Evolutionary conservation across 2,888 invertebrate species (phyloP).

Genomic region (Brachyptera putata): DNA sequence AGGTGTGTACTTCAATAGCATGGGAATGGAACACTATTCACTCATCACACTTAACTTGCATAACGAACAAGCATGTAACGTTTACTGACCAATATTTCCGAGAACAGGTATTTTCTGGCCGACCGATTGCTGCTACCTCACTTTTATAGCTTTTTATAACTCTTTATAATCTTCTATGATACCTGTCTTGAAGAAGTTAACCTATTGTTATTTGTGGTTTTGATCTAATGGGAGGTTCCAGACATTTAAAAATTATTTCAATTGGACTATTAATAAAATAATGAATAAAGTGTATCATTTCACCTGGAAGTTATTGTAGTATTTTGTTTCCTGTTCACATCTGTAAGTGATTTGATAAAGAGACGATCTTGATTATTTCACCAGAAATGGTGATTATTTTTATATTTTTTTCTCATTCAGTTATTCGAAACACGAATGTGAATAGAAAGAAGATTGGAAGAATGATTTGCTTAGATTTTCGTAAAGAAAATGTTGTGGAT

Average conservation of each 20-base stretch:
- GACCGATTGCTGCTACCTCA: neutral
- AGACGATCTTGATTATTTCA: slow-evolving; percentile 10
- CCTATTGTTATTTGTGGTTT: slow-evolving; percentile 9
- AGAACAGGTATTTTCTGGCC: slow-evolving; percentile 11
- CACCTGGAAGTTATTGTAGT: neutral
- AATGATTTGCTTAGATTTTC: neutral
- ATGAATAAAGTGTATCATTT: neutral
- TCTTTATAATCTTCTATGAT: neutral
- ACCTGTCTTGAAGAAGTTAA: neutral
- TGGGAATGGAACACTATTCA: neutral
- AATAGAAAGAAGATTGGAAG: neutral
- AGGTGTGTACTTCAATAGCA: slow-evolving; percentile 13
- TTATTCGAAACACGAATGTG: neutral
- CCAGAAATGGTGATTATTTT: neutral
- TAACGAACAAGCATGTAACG: slow-evolving; percentile 22
- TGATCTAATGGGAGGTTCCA: slow-evolving; percentile 4
- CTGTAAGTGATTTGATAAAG: slow-evolving; percentile 4
- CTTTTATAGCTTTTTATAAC: neutral
- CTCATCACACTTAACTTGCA: slow-evolving; percentile 20
- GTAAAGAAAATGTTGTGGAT: slow-evolving; percentile 2
- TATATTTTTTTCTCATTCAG: neutral
- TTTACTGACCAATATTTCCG: slow-evolving; percentile 16
- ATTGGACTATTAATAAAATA: slow-evolving; percentile 8
- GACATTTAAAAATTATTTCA: slow-evolving; percentile 10
- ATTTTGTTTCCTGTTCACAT: neutral